Conservation (phyloP, 2,888 invertebrate genomes). For the Habroteleia sp. region DNA sequence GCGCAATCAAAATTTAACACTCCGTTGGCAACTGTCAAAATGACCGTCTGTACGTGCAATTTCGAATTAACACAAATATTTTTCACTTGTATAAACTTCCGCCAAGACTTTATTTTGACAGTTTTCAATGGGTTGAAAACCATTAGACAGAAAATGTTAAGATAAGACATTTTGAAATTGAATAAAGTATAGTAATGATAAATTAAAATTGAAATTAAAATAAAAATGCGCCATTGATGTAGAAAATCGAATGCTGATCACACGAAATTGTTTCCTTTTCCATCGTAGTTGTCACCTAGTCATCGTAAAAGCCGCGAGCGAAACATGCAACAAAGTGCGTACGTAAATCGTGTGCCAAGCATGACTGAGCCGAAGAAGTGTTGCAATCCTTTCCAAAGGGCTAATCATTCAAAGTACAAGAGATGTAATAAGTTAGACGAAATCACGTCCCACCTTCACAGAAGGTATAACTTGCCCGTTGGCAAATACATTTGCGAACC, state of each 20-base stretch:
- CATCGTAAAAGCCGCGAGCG: conserved; percentile 55
- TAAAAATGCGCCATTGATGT: conserved; percentile 19
- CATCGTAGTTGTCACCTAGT: conserved; percentile 61
- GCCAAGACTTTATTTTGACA: too few relatives aligned
- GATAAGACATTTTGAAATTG: too few relatives aligned
- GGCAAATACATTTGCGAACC: conserved; percentile 65
- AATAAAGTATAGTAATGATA: neutral
- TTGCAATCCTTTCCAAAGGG: conserved; percentile 64
- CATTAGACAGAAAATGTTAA: neutral
- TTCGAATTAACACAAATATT: too few relatives aligned
- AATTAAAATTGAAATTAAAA: neutral
- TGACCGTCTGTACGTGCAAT: neutral
- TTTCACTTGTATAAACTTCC: too few relatives aligned
- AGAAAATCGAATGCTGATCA: conserved; percentile 37
- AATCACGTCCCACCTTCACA: conserved; percentile 62
- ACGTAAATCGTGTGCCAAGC: conserved; percentile 51
- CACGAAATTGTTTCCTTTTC: conserved; percentile 53
- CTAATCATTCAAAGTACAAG: conserved; percentile 65
- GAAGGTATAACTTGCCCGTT: conserved; percentile 62
- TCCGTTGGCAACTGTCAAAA: conserved; percentile 12
- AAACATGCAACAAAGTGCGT: conserved; percentile 51
- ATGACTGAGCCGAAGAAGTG: conserved; percentile 60
- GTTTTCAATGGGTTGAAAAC: too few relatives aligned
- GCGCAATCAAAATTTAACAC: neutral
- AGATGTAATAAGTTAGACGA: conserved; percentile 64